These are phyloP conservation scores for Anastrepha ludens DNA, from an alignment of 1,140 invertebrate species.

Conservation along the genomic window DNA sequence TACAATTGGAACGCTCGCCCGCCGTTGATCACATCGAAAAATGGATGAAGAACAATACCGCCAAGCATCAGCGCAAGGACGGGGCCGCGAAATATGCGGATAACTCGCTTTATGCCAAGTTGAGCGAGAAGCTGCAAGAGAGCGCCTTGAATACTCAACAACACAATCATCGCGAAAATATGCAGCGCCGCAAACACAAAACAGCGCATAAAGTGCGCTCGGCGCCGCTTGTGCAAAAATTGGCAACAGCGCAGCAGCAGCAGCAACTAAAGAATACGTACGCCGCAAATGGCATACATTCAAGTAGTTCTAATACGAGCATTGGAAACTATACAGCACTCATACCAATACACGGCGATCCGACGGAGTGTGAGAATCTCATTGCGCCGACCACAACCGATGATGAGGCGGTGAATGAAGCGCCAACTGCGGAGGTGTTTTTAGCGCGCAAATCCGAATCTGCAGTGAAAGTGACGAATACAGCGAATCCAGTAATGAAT, in stretches of 20 bases:
- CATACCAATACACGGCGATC: slow-evolving; percentile 67
- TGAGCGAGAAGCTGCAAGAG: slow-evolving; percentile 70
- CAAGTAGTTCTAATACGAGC: slow-evolving; percentile 28
- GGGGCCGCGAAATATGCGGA: slow-evolving; percentile 71
- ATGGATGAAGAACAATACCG: slow-evolving; percentile 55
- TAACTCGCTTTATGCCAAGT: slow-evolving; percentile 69
- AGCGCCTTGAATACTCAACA: slow-evolving; percentile 40
- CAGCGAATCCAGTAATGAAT: not conserved
- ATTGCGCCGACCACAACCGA: slow-evolving; percentile 64
- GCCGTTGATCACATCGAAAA: slow-evolving; percentile 59
- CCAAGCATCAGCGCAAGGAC: slow-evolving; percentile 55
- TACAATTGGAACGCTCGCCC: slow-evolving; percentile 53
- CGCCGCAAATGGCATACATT: not conserved
- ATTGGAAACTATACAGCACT: slow-evolving; percentile 44
- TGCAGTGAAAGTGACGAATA: not conserved
- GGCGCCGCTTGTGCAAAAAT: not conserved
- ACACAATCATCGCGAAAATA: slow-evolving; percentile 30
- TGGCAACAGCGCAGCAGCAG: not conserved
- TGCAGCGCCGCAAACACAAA: slow-evolving; percentile 63
- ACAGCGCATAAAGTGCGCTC: slow-evolving; percentile 53
- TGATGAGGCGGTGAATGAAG: slow-evolving; percentile 64
- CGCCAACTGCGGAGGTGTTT: not conserved
- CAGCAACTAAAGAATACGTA: not conserved
- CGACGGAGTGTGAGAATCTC: slow-evolving; percentile 70
- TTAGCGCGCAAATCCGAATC: not conserved